Evolutionary conservation across 2,113 vertebrate species (phyloP).

Genomic region (Apus apus): DNA sequence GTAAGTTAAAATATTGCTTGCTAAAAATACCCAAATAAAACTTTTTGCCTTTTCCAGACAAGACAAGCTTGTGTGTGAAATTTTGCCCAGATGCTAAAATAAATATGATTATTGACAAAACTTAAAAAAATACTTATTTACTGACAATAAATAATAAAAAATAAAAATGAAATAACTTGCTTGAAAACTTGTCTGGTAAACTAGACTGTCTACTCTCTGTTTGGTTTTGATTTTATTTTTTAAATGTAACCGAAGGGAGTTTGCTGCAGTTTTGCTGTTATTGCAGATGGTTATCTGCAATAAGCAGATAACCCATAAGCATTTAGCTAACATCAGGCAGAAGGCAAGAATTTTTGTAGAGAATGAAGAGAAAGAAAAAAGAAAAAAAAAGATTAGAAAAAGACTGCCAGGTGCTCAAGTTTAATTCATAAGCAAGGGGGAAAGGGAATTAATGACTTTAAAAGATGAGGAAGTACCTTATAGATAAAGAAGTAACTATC

Average conservation of each 20-base stretch:
- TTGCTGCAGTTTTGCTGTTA: too few species aligned
- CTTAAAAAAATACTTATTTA: accelerated
- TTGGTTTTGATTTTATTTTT: not conserved
- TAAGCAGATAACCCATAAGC: not conserved
- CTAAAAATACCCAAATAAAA: not conserved
- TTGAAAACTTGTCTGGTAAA: not conserved
- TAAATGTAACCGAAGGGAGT: not conserved
- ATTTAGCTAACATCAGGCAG: not conserved
- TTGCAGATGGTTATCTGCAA: too few species aligned
- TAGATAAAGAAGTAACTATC: not conserved
- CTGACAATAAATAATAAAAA: too few species aligned
- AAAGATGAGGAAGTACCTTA: not conserved
- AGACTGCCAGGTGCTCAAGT: not conserved
- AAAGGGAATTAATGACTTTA: not conserved
- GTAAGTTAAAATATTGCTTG: not conserved
- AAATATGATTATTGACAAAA: not conserved
- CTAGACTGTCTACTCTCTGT: not conserved
- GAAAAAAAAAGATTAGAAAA: not conserved
- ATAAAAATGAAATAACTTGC: not conserved
- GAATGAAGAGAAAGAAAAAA: not conserved
- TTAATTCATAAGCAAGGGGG: not conserved
- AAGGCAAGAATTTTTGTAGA: not conserved
- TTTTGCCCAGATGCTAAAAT: not conserved
- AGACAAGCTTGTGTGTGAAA: not conserved
- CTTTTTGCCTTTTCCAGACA: not conserved